A percentile compares a stretch with the other conserved stretches of the same genome.
These are phyloP conservation scores for Atta cephalotes DNA, from an alignment of 1,140 invertebrate genomes.

Conservation along the genomic window DNA sequence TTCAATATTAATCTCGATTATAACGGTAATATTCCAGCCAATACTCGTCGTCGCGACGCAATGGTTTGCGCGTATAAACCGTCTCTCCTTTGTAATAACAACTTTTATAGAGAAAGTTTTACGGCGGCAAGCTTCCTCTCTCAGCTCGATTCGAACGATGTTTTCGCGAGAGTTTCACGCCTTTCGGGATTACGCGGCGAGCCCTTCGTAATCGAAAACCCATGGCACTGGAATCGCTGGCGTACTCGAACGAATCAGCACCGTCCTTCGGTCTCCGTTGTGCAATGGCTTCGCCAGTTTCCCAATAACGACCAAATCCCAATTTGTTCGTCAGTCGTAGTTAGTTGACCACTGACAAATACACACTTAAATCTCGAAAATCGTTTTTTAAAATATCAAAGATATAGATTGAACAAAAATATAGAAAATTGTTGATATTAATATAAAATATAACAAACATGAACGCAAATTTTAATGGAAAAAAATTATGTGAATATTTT, in stretches of 20 bases:
- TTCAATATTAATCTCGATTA: slow-evolving; percentile 65
- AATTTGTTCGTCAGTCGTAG: slow-evolving; percentile 31
- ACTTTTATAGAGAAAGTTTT: slow-evolving; percentile 69
- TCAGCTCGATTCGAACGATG: slow-evolving; percentile 26
- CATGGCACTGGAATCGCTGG: slow-evolving; percentile 48
- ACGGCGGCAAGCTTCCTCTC: slow-evolving; percentile 38
- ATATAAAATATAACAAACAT: slow-evolving; percentile 2
- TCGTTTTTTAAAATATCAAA: background rate
- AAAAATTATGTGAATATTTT: background rate
- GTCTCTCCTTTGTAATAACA: slow-evolving; percentile 65
- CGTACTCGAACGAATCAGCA: slow-evolving; percentile 44
- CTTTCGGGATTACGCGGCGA: slow-evolving; percentile 62
- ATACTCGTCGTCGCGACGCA: slow-evolving; percentile 21
- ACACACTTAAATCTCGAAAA: background rate
- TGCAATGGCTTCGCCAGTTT: slow-evolving; percentile 13
- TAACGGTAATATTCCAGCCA: slow-evolving; percentile 11
- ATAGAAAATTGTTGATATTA: background rate
- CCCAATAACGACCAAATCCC: slow-evolving; percentile 7
- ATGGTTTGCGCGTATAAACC: slow-evolving; percentile 46
- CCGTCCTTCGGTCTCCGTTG: slow-evolving; percentile 33
- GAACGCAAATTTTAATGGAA: background rate
- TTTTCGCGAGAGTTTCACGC: slow-evolving; percentile 61
- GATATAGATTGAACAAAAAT: background rate
- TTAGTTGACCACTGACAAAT: slow-evolving; percentile 1
- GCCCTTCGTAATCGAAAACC: slow-evolving; percentile 62